Base-by-base conservation (phyloP, 2,888 invertebrate genomes). In the Dioctria rufipes region DNA sequence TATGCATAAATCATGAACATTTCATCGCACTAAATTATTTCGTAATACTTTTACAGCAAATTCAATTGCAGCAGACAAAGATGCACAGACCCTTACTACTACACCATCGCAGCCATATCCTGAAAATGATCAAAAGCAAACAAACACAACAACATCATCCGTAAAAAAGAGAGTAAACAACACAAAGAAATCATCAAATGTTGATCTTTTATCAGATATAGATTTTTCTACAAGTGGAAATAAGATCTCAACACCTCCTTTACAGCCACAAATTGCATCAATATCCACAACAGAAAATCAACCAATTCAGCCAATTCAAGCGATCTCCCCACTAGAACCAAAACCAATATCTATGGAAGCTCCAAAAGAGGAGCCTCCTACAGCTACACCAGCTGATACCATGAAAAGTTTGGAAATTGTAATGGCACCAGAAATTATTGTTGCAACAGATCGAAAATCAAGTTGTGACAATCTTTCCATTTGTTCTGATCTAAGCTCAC, bases 121-220 rank as follows among this genome's bases (percentile, higher is more conserved):
- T 46, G 58, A 71, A 25, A 63, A 37, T 39, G 37, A 3, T 37
- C 63, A 71, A 42, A 49, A 63, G 25, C 25, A 25, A 37, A 40
- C 81, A 77, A 42, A 77, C 67, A n/a, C 54, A 25, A 13, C 40
- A 6, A 6, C 11, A 3, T 43, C 73, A n/a, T 8, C 58, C 25
- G 25, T 25, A 25, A 25, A 25, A 25, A 25, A 73, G 40, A 58
- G 77, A 78, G 46, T 49, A 8, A 58, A 78, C 58, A 73, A 63
- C 58, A 5, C 63, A 13, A 84, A 84, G 67, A 85, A 85, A 81
- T 80, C 85, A 63, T 90, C 91, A 5, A 92, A 93, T 79, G 91
- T 94, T 71, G 96, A 96, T 89, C 89, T 96, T 49, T 88, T 96
- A 5, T 93, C 95, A 0, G 95, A 94, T 71, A 91, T 96, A 66